phyloP scores from a whole-genome alignment of 2,797 vertebrate species.

The Gambusia yucatana region DNA sequence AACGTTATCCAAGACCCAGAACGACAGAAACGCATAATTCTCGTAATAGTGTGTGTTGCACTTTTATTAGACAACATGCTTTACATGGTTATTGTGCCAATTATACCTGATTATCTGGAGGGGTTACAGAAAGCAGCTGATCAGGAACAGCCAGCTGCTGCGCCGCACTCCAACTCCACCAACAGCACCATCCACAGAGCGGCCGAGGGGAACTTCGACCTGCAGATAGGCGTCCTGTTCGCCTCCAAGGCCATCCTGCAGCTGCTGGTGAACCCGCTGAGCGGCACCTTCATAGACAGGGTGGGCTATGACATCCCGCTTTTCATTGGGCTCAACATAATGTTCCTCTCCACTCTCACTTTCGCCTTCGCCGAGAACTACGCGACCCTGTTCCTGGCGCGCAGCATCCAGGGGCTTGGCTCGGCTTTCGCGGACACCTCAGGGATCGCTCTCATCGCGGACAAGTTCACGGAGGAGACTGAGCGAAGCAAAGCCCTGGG shows the following conservation, averaged over 20 bases:
- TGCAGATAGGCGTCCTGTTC: slow-evolving; percentile 95
- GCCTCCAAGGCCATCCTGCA: slow-evolving; percentile 97
- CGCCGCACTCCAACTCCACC: slow-evolving; percentile 69
- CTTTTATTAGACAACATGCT: slow-evolving; percentile 98
- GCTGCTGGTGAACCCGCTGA: slow-evolving; percentile 93
- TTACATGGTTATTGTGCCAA: slow-evolving; percentile 98
- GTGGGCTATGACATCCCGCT: slow-evolving; percentile 94
- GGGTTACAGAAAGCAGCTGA: slow-evolving; percentile 80
- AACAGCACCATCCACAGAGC: slow-evolving; percentile 70
- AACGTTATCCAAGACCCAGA: slow-evolving; percentile 85
- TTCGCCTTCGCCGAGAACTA: slow-evolving; percentile 96
- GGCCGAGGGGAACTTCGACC: slow-evolving; percentile 86
- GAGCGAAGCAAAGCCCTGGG: slow-evolving; percentile 93
- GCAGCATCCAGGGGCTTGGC: slow-evolving; percentile 95
- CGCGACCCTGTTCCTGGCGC: slow-evolving; percentile 90
- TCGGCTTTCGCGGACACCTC: slow-evolving; percentile 97
- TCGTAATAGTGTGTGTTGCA: slow-evolving; percentile 91
- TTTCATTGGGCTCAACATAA: slow-evolving; percentile 90
- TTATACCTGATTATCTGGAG: slow-evolving; percentile 93
- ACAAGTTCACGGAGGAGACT: slow-evolving; percentile 89
- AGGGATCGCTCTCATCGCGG: slow-evolving; percentile 94
- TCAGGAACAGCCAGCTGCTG: slow-evolving; percentile 22
- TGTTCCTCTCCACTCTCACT: slow-evolving; percentile 92
- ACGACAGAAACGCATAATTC: slow-evolving; percentile 89
- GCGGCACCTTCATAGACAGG: slow-evolving; percentile 95